Percentiles rank a stretch among this genome's conserved stretches.
Conservation (phyloP, 2,888 invertebrate genomes). For the Conchocele bisecta region DNA sequence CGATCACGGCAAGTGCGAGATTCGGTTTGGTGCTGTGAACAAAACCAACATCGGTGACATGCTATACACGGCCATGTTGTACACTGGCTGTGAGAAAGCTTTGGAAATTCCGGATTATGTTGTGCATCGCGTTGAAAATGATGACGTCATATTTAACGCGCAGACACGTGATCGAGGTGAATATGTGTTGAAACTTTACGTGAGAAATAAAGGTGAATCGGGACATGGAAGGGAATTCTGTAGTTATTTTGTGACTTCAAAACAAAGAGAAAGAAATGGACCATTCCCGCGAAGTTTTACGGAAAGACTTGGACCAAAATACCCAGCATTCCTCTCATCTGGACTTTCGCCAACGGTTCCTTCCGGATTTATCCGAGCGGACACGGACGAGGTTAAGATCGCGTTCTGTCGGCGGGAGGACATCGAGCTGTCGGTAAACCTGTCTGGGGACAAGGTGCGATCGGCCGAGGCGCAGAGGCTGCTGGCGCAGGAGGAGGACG, state of each 20-base stretch:
- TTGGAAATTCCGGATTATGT: conserved; percentile 58
- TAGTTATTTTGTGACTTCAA: conserved; percentile 62
- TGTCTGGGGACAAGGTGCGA: conserved; percentile 58
- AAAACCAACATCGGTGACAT: conserved; percentile 48
- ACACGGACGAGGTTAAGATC: conserved; percentile 58
- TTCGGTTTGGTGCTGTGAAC: conserved; percentile 55
- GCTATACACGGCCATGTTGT: conserved; percentile 54
- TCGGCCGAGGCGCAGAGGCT: conserved; percentile 58
- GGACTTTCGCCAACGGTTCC: conserved; percentile 53
- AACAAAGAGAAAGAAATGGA: conserved; percentile 57
- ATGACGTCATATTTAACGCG: conserved; percentile 63
- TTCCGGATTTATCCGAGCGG: conserved; percentile 58
- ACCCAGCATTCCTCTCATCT: conserved; percentile 40
- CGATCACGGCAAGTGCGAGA: conserved; percentile 58
- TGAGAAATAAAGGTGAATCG: conserved; percentile 41
- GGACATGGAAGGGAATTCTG: conserved; percentile 55
- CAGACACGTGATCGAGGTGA: conserved; percentile 59
- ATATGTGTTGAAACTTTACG: conserved; percentile 60
- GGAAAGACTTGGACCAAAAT: conserved; percentile 56
- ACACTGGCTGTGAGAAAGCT: conserved; percentile 53
- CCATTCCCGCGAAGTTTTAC: conserved; percentile 61
- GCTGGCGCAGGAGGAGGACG: conserved; percentile 50
- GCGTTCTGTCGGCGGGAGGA: conserved; percentile 54
- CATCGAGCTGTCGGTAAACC: conserved; percentile 61
- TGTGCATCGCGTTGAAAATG: conserved; percentile 62